A percentile compares a stretch with the other conserved stretches of the same genome.
phyloP scores from a whole-genome alignment of 2,888 invertebrate species.

The Sisyra terminalis region DNA sequence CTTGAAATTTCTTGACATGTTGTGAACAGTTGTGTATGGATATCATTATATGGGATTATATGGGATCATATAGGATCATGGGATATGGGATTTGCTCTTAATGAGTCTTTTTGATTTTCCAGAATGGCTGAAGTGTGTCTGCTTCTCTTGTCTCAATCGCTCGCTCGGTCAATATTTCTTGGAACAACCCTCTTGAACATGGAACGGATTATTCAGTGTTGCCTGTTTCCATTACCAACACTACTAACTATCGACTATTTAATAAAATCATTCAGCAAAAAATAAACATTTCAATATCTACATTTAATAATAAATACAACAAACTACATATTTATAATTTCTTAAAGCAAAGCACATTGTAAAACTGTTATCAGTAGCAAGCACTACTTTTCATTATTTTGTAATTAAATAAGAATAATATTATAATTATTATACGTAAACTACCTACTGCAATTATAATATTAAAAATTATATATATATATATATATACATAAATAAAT shows the following conservation, averaged over 20 bases:
- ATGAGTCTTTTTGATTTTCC: constrained; percentile 6
- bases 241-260: too few species aligned
- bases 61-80: too few species aligned
- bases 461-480: not conserved
- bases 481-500: not conserved
- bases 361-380: constrained; percentile 3
- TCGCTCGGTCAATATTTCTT: not conserved
- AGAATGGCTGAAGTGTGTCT: constrained; percentile 9
- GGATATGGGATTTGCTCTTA: too few species aligned
- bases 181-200: too few species aligned
- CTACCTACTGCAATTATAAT: not conserved
- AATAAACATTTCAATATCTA: not conserved
- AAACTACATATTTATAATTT: not conserved
- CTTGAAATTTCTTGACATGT: too few species aligned
- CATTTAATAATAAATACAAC: not conserved
- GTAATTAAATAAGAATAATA: not conserved
- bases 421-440: not conserved
- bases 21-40: too few species aligned
- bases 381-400: constrained; percentile 1
- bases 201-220: too few species aligned
- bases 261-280: too few species aligned
- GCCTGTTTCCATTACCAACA: too few species aligned
- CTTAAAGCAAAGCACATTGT: constrained; percentile 1
- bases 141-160: constrained; percentile 3
- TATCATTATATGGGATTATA: too few species aligned